Base-by-base conservation (phyloP, 2,888 invertebrate species). In the Luffia ferchaultella region DNA sequence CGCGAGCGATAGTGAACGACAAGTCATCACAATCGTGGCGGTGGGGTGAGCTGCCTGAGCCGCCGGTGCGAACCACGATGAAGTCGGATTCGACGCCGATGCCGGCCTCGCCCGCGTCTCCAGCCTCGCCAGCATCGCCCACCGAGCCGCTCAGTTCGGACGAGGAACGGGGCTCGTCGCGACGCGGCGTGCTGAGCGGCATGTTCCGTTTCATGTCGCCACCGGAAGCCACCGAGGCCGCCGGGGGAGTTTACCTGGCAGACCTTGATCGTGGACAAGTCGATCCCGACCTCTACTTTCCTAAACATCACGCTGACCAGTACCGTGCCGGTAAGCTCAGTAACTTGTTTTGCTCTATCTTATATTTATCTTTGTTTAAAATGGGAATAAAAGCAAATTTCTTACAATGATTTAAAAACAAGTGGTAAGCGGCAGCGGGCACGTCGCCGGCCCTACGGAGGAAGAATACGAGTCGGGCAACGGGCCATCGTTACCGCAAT, bases 381-480 rank as follows among this genome's bases (percentile, higher is more conserved):
- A n/a, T n/a, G n/a, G n/a, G n/a, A n/a, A n/a, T n/a, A n/a, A n/a
- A n/a, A n/a, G n/a, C n/a, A n/a, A n/a, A n/a, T n/a, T n/a, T n/a
- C n/a, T n/a, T n/a, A n/a, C n/a, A n/a, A n/a, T n/a, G n/a, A n/a
- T n/a, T n/a, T n/a, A n/a, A n/a, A n/a, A n/a, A n/a, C n/a, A n/a
- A n/a, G n/a, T n/a, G n/a, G 30, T 30, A 12, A 30, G 47, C 59
- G n/a, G 53, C 62, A 2, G 59, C 45, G 44, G 53, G 48, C 62
- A 63, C 51, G 57, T 62, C 20, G 47, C 59, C 9, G 87, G 85
- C 48, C 85, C 87, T 54, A 89, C 92, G 54, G 96, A 97, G 60
- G 95, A 95, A 71, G 98, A 98, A 84, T 92, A 93, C 58, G 97
- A 98, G 79, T 97, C 97, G 54, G 98, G 98, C 56, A 96, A 96